Base-by-base conservation (phyloP, 2,888 invertebrate genomes). In the Apoderus coryli region DNA sequence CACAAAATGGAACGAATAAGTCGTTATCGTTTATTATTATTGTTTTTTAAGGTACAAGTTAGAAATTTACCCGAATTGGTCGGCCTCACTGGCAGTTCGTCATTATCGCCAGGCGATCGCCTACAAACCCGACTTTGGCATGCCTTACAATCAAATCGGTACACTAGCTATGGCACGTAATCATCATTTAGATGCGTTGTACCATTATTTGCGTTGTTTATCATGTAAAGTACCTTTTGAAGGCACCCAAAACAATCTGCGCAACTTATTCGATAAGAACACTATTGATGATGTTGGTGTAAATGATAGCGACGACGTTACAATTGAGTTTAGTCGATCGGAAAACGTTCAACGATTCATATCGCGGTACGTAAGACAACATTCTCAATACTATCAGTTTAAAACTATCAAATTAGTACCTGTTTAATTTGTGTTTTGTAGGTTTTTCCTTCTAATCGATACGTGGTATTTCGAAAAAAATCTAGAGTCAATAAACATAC, bases 101-200 rank as follows among this genome's bases (percentile, higher is more conserved):
- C 92, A 85, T 54, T 93, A 93, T 56, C 70, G 76, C 39, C 78
- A 82, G 62, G 86, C 88, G 22, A 70, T 81, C 38, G 70, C 73
- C 38, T 65, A 79, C 35, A 78, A 81, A 54, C 73, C 78, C 27
- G 69, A 73, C 14, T 71, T 73, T 53, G 92, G 92, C 26, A 86
- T 89, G 80, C 88, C 93, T 2, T 82, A 86, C 52, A 93, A 95
- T 61, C 93, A 93, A 59, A 64, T 95, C 43, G 93, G 90, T 2
- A 92, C 89, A 10, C 59, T 95, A 29, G 76, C 76, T 36, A 75
- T 79, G 43, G 76, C 72, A 29, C 74, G 69, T 48, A 85, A 85
- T 56, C 76, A 77, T 52, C 79, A 80, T 47, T 62, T 90, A 36
- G 86, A 90, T 56, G 86, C 90, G 1, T 79, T 79, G 10, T 89